These are phyloP conservation scores for Taenioides sp. DNA, from an alignment of 2,797 vertebrate genomes.

Conservation along the genomic window DNA sequence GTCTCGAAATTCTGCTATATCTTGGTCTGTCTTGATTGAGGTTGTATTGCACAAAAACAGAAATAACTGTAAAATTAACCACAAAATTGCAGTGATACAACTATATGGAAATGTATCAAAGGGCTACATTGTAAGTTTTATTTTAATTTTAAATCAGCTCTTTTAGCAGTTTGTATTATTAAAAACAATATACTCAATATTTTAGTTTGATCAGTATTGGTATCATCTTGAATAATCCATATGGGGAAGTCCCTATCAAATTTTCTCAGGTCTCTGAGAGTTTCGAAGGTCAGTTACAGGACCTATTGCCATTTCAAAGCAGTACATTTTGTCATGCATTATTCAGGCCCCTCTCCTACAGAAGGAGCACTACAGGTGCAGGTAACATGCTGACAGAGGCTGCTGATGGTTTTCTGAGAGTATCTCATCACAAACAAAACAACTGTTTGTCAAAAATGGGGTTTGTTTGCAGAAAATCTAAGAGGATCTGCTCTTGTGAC, in stretches of 20 bases:
- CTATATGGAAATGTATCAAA: too few relatives aligned
- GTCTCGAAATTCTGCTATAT: too few relatives aligned
- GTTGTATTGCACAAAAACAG: neutral
- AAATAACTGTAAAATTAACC: neutral
- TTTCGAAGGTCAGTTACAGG: neutral
- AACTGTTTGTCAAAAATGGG: constrained; percentile 8
- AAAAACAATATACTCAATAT: too few relatives aligned
- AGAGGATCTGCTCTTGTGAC: neutral
- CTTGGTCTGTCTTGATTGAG: too few relatives aligned
- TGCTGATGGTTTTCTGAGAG: neutral
- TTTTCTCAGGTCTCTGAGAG: neutral
- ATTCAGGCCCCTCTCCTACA: neutral
- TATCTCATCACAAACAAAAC: constrained; percentile 4
- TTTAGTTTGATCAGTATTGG: neutral
- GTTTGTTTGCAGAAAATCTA: constrained; percentile 5
- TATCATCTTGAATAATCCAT: neutral
- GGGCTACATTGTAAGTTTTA: too few relatives aligned
- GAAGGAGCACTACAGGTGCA: neutral
- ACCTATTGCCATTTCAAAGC: constrained; percentile 1
- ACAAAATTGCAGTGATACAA: too few relatives aligned
- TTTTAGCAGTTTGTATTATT: too few relatives aligned
- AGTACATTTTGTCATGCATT: neutral
- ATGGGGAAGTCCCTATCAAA: neutral
- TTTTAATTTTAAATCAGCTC: too few relatives aligned
- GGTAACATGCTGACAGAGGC: neutral